Evolutionary conservation across 2,888 invertebrate genomes (phyloP).

Genomic region (Dasypolia templi): DNA sequence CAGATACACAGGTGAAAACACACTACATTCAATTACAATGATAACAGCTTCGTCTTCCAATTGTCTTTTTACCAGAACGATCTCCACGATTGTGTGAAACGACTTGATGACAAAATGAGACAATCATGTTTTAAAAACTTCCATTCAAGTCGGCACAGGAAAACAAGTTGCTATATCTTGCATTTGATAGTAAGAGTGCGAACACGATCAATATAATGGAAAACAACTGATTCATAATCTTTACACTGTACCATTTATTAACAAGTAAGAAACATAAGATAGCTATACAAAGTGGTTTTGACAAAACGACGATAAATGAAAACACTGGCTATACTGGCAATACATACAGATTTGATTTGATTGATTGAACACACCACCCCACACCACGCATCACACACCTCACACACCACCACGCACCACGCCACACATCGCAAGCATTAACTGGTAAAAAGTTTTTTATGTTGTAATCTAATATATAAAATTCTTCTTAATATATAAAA

Average conservation of each 20-base stretch:
- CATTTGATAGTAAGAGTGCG: not conserved
- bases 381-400: too few species aligned
- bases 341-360: too few species aligned
- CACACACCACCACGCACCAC: too few species aligned
- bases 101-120: not conserved
- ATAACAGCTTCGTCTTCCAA: slow-evolving; percentile 3
- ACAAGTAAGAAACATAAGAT: not conserved
- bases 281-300: not conserved
- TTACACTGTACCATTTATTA: not conserved
- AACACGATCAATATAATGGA: not conserved
- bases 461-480: too few species aligned
- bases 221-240: not conserved
- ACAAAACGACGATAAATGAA: not conserved
- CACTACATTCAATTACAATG: not conserved
- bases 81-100: slow-evolving; percentile 3
- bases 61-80: slow-evolving; percentile 1
- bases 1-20: not conserved
- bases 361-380: too few species aligned
- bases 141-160: slow-evolving; percentile 11
- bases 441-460: too few species aligned
- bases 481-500: too few species aligned
- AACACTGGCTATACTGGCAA: not conserved
- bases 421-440: too few species aligned
- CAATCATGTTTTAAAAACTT: slow-evolving; percentile 28
- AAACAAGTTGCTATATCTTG: slow-evolving; percentile 14